phyloP scores from a whole-genome alignment of 2,113 vertebrate species.

The Morphnarchus princeps region DNA sequence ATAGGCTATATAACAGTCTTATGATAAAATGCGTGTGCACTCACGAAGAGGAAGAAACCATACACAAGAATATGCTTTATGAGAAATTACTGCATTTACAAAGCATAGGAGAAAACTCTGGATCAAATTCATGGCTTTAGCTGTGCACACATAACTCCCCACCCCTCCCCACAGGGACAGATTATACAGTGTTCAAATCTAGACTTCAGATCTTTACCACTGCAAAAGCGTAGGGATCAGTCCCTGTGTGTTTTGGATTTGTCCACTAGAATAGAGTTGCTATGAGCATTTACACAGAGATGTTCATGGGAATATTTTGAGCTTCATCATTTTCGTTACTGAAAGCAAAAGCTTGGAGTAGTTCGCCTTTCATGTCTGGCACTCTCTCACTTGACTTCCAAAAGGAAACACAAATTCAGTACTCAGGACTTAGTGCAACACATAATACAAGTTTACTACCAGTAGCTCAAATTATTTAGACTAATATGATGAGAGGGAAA shows the following conservation, averaged over 20 bases:
- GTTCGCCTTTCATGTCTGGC: neutral
- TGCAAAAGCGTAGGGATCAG: neutral
- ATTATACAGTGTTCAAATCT: neutral
- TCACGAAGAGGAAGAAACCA: neutral
- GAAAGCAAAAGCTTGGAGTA: neutral
- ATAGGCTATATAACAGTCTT: neutral
- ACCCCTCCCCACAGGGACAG: neutral
- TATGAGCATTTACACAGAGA: neutral
- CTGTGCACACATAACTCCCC: neutral
- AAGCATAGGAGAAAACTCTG: neutral
- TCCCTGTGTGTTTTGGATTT: neutral
- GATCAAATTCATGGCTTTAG: neutral
- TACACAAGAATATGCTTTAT: neutral
- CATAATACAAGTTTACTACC: neutral
- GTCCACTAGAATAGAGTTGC: neutral
- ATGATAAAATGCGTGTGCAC: neutral
- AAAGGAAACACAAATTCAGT: neutral
- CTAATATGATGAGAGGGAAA: neutral
- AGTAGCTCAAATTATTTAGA: neutral
- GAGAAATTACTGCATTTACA: neutral
- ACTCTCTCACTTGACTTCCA: neutral
- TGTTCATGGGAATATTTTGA: neutral
- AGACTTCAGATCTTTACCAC: neutral
- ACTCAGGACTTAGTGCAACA: neutral
- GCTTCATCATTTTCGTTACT: neutral